phyloP scores from a whole-genome alignment of 2,888 invertebrate genomes.

The Perizoma affinitatum region DNA sequence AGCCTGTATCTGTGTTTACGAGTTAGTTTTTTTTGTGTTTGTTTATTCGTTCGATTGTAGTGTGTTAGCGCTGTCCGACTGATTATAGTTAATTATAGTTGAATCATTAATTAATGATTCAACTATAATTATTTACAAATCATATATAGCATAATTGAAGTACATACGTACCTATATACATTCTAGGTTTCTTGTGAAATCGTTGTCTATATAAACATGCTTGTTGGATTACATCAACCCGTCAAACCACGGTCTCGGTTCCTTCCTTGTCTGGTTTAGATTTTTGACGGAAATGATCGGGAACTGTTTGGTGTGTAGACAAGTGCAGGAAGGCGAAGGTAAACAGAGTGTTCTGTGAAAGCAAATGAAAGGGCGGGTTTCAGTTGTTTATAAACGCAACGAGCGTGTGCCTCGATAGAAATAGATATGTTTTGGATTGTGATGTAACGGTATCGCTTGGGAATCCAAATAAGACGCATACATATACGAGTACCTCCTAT shows the following conservation, averaged over 20 bases:
- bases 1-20: too few species aligned
- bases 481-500: too few species aligned
- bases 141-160: too few species aligned
- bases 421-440: conserved; percentile 45
- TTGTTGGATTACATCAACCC: background rate
- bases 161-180: too few species aligned
- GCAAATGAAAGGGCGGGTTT: conserved; percentile 53
- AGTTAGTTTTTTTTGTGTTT: too few species aligned
- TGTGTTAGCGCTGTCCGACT: too few species aligned
- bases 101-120: too few species aligned
- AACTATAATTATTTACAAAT: too few species aligned
- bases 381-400: conserved; percentile 50
- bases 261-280: conserved; percentile 33
- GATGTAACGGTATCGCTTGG: conserved; percentile 32
- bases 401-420: conserved; percentile 31
- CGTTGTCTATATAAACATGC: too few species aligned
- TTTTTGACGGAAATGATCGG: conserved; percentile 38
- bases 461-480: background rate
- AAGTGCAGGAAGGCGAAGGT: conserved; percentile 57
- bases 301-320: conserved; percentile 39
- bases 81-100: too few species aligned
- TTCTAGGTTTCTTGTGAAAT: too few species aligned
- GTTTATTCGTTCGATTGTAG: too few species aligned
- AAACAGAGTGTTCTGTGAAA: conserved; percentile 66
- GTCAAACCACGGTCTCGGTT: conserved; percentile 14